Evolutionary conservation across 2,888 invertebrate species (phyloP).

Genomic region (Julus scanicus): DNA sequence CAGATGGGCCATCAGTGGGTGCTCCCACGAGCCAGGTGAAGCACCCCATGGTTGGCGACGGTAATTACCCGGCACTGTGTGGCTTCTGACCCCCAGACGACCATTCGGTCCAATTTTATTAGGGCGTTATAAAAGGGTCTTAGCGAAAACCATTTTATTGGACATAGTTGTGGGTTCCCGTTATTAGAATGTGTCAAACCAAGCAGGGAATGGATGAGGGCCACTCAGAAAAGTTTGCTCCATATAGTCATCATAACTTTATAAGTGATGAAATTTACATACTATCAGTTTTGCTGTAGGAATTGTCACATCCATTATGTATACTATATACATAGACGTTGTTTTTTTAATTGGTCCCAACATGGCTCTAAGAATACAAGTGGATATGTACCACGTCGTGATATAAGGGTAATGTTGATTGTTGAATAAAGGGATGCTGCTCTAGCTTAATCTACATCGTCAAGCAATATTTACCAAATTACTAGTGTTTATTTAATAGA

Average conservation of each 20-base stretch:
- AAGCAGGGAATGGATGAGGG: background rate
- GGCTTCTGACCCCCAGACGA: background rate
- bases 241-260: background rate
- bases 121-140: background rate
- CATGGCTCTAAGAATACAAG: too few relatives aligned
- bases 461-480: too few relatives aligned
- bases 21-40: background rate
- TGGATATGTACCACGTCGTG: too few relatives aligned
- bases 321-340: too few relatives aligned
- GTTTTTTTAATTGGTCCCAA: too few relatives aligned
- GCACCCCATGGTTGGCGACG: background rate
- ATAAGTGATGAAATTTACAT: background rate
- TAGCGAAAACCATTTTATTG: background rate
- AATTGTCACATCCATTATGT: too few relatives aligned
- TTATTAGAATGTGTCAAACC: background rate
- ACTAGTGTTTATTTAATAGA: too few relatives aligned
- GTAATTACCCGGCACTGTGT: background rate
- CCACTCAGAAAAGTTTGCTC: too few relatives aligned
- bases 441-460: too few relatives aligned
- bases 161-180: background rate
- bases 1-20: background rate
- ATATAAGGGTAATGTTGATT: too few relatives aligned
- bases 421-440: too few relatives aligned
- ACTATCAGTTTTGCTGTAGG: too few relatives aligned
- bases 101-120: background rate